Percentiles rank a stretch among this genome's conserved stretches.
Conservation (phyloP, 1,140 invertebrate species). For the Cyphomyrmex costatus region DNA sequence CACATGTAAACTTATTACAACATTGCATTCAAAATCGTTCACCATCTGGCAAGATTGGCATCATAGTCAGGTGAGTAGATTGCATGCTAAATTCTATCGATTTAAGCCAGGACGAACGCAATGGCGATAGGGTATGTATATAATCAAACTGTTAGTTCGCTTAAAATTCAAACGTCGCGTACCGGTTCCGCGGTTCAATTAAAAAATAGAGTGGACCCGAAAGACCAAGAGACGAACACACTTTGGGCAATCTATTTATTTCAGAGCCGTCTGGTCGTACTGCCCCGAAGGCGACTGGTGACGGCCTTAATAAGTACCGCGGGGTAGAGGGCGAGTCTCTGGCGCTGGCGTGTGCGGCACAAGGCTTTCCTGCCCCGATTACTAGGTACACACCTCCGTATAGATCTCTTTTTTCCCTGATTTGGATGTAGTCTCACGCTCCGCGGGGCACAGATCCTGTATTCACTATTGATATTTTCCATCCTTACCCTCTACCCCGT, state of each 20-base stretch:
- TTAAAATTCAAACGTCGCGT: slow-evolving; percentile 18
- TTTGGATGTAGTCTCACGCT: slow-evolving; percentile 70
- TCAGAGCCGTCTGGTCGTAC: slow-evolving; percentile 89
- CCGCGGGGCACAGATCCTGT: slow-evolving; percentile 72
- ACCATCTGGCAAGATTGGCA: slow-evolving; percentile 42
- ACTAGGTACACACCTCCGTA: slow-evolving; percentile 80
- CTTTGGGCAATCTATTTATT: slow-evolving; percentile 79
- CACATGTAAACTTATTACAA: not conserved
- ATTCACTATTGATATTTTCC: slow-evolving; percentile 70
- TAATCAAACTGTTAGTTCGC: slow-evolving; percentile 29
- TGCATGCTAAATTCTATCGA: slow-evolving; percentile 61
- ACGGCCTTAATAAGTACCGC: slow-evolving; percentile 81
- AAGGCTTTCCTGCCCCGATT: slow-evolving; percentile 88
- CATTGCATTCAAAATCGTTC: not conserved
- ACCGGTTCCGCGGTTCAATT: slow-evolving; percentile 14
- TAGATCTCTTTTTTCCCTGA: slow-evolving; percentile 65
- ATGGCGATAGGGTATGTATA: slow-evolving; percentile 63
- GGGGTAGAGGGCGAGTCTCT: slow-evolving; percentile 81
- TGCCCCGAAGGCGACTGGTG: slow-evolving; percentile 87
- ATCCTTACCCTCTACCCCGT: slow-evolving; percentile 80
- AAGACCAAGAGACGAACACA: slow-evolving; percentile 41
- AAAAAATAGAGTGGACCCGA: slow-evolving; percentile 5
- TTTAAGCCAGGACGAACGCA: slow-evolving; percentile 41
- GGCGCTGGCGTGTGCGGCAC: slow-evolving; percentile 90
- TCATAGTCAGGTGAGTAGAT: slow-evolving; percentile 65